phyloP scores from a whole-genome alignment of 2,888 invertebrate species.

The Diplolepis rosae region DNA sequence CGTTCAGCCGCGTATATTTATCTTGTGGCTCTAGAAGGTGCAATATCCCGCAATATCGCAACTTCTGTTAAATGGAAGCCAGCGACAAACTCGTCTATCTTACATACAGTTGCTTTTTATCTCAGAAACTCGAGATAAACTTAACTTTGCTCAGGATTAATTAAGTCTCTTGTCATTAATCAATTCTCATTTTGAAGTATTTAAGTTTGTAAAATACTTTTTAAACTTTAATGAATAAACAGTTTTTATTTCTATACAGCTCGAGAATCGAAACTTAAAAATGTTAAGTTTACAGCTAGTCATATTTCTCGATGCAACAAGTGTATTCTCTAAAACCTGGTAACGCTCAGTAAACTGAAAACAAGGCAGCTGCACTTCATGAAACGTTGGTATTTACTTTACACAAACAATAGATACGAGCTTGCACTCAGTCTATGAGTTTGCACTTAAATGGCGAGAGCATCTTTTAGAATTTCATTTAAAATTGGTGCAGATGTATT shows the following conservation, averaged over 20 bases:
- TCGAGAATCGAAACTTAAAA: background rate
- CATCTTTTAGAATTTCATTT: slow-evolving; percentile 21
- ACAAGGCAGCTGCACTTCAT: background rate
- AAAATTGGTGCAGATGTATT: slow-evolving; percentile 18
- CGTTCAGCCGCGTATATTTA: slow-evolving; percentile 17
- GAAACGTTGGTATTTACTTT: slow-evolving; percentile 1
- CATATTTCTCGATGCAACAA: slow-evolving; percentile 7
- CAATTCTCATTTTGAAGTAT: background rate
- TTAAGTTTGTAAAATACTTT: background rate
- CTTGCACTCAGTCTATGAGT: slow-evolving; percentile 3
- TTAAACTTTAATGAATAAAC: too few species aligned
- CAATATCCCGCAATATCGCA: slow-evolving; percentile 55
- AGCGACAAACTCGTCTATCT: slow-evolving; percentile 14
- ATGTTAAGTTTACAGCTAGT: background rate
- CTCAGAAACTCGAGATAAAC: background rate
- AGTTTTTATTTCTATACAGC: background rate
- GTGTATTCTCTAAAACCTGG: background rate
- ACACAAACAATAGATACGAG: slow-evolving; percentile 19
- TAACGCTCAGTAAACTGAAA: background rate
- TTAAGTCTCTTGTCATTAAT: background rate
- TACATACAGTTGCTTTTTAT: background rate
- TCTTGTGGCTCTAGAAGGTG: slow-evolving; percentile 44
- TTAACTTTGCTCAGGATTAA: background rate
- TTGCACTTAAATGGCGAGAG: slow-evolving; percentile 21
- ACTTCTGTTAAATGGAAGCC: slow-evolving; percentile 18